These are phyloP conservation scores for Drosophila nigricruria DNA, from an alignment of 2,888 invertebrate species.

Conservation along the genomic window DNA sequence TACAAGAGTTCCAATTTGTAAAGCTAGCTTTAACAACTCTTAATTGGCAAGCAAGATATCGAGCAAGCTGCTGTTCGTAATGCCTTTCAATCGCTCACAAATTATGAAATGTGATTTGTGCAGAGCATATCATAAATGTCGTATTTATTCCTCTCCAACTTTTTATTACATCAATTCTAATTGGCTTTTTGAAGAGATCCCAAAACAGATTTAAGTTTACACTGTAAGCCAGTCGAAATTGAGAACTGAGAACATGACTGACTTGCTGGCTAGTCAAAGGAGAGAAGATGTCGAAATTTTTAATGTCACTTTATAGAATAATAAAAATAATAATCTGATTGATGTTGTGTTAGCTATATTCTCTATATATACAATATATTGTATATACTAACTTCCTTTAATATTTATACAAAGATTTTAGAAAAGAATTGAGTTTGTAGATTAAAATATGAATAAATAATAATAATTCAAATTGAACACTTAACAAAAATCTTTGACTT, in stretches of 20 bases:
- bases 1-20: constrained; percentile 52
- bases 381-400: no score
- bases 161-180: background rate
- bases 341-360: no score
- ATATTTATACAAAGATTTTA: no score
- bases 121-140: background rate
- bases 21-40: constrained; percentile 47
- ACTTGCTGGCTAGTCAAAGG: background rate
- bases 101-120: constrained; percentile 28
- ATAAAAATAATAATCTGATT: background rate
- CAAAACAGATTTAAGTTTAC: background rate
- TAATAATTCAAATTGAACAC: no score
- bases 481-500: no score
- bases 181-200: background rate
- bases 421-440: no score
- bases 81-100: constrained; percentile 15
- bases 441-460: no score
- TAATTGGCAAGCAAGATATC: constrained; percentile 37
- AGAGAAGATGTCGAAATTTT: no score
- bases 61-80: constrained; percentile 32
- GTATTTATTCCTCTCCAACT: no score
- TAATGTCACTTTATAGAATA: background rate
- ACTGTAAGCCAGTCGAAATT: background rate
- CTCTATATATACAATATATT: no score
- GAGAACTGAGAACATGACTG: background rate